These are phyloP conservation scores for Zosterops japonicus DNA, from an alignment of 2,113 vertebrate species.

Conservation along the genomic window DNA sequence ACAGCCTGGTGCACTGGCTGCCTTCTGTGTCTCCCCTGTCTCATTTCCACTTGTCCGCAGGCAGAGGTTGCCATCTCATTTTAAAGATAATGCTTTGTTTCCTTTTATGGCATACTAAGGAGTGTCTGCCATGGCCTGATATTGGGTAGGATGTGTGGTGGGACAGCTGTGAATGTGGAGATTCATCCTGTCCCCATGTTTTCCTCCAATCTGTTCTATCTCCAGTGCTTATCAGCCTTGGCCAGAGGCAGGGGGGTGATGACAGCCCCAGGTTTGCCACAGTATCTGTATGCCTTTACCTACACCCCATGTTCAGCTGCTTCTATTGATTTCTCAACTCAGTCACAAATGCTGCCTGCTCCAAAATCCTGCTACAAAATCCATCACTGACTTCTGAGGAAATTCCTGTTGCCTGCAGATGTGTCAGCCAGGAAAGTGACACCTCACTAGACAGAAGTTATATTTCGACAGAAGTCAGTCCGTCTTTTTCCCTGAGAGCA, in stretches of 20 bases:
- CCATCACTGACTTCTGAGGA: neutral
- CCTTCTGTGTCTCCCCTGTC: neutral
- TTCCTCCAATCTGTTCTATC: neutral
- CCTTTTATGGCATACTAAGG: neutral
- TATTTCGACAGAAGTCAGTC: neutral
- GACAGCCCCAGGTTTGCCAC: neutral
- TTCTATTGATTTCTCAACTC: neutral
- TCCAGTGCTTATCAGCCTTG: neutral
- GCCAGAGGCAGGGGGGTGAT: neutral
- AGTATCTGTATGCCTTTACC: neutral
- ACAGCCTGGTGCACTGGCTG: neutral
- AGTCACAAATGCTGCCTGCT: neutral
- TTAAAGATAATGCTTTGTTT: neutral
- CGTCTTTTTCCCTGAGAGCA: neutral
- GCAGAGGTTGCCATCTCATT: neutral
- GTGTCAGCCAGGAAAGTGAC: neutral
- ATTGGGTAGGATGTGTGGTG: neutral
- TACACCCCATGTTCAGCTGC: neutral
- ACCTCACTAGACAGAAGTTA: neutral
- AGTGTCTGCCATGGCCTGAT: neutral
- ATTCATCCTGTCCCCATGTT: neutral
- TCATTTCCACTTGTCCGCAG: neutral
- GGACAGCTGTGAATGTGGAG: neutral
- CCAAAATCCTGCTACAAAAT: neutral
- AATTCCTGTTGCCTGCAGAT: neutral